A percentile compares a stretch with the other conserved stretches of the same genome.
phyloP scores from a whole-genome alignment of 2,797 vertebrate species.

The Psittacula echo region DNA sequence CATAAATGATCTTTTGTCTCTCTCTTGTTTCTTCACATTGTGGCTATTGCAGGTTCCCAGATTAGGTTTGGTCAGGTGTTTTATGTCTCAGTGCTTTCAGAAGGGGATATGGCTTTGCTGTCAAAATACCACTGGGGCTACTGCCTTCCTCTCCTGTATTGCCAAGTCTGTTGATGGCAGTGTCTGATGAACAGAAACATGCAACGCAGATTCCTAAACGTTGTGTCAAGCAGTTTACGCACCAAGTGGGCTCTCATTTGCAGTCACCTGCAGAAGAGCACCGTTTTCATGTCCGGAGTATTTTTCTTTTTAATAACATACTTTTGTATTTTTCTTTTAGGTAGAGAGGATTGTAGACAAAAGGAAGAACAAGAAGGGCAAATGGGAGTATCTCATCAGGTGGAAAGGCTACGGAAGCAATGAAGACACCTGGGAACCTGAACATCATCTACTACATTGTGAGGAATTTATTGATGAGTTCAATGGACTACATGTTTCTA shows the following conservation, averaged over 20 bases:
- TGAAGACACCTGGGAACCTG: conserved; percentile 97
- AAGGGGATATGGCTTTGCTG: not conserved
- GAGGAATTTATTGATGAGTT: conserved; percentile 98
- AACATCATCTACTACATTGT: conserved; percentile 93
- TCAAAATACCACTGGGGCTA: not conserved
- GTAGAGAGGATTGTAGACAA: conserved; percentile 98
- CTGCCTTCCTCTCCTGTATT: not conserved
- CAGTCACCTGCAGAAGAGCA: not conserved
- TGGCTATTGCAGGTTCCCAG: not conserved
- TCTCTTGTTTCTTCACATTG: not conserved
- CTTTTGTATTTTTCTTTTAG: conserved; percentile 72
- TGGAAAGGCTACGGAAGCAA: conserved; percentile 98
- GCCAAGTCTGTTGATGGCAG: not conserved
- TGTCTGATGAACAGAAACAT: not conserved
- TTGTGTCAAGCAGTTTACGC: not conserved
- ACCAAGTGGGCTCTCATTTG: not conserved
- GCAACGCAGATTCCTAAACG: not conserved
- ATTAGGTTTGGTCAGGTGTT: not conserved
- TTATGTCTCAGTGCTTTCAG: not conserved
- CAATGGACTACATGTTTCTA: conserved; percentile 86
- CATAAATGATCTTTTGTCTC: not conserved
- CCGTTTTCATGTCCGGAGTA: not conserved
- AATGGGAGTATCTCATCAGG: conserved; percentile 96
- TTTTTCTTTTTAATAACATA: not conserved
- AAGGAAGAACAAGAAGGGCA: conserved; percentile 96